Evolutionary conservation across 2,888 invertebrate genomes (phyloP), one percentile per base, ranked within the genome.

Genomic region (Cheiracanthium punctorium): DNA sequence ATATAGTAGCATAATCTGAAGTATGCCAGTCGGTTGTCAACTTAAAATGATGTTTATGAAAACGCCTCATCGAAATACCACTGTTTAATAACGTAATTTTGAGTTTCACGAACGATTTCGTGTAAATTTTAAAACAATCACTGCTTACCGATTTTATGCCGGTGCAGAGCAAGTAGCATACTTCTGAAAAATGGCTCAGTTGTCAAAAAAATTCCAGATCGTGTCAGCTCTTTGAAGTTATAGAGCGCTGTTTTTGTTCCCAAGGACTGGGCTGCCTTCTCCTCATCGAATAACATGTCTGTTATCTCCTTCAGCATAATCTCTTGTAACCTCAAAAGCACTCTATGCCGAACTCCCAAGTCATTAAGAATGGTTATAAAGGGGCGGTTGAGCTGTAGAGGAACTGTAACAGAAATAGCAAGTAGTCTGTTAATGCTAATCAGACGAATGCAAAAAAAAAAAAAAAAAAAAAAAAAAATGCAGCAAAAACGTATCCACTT

Each of bases 341-440:
- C 75, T 29, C 89, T 70, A 8, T 88, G 73, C n/a, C 88, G 76
- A 33, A 89, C 88, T 1, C 86, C 84, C 79, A 89, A 82, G 76
- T 90, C 90, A 8, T 89, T 81, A 20, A 89, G 76, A 80, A 91
- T 89, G 1, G 90, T 88, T 0, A 88, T 82, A 70, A 89, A 79
- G 10, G 87, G 89, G 29, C 88, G 72, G 64, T 89, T 90, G 73
- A 81, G 82, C 67, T 80, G 90, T 75, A 82, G 89, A 84, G 74
- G 89, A 65, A 37, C 88, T 88, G 52, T 20, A 86, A 80, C n/a
- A n/a, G n/a, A n/a, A n/a, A n/a, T n/a, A n/a, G n/a, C n/a, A n/a
- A n/a, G n/a, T n/a, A n/a, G n/a, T n/a, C n/a, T n/a, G n/a, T n/a
- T n/a, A n/a, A n/a, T n/a, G n/a, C n/a, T n/a, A n/a, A n/a, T n/a